Evolutionary conservation across 2,113 vertebrate species (phyloP).

Genomic region (Myotis davidii): DNA sequence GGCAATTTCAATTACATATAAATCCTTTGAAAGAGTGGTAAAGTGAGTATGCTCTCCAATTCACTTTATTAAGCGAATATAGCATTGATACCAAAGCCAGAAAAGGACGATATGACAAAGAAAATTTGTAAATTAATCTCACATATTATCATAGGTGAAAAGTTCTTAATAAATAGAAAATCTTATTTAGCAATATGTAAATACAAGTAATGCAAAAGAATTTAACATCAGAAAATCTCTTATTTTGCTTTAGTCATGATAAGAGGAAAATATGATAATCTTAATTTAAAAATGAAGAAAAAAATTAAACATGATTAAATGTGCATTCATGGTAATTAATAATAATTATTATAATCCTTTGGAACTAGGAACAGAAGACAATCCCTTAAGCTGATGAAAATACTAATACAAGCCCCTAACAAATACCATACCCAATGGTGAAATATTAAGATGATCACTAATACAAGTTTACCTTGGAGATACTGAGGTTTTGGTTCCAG

Average conservation of each 20-base stretch:
- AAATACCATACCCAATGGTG: too few relatives aligned
- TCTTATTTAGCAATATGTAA: not conserved
- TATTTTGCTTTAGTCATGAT: not conserved
- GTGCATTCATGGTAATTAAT: not conserved
- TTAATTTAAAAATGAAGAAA: constrained; percentile 33
- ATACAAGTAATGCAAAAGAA: not conserved
- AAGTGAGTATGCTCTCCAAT: not conserved
- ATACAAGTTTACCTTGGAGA: not conserved
- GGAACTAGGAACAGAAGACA: not conserved
- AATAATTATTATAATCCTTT: not conserved
- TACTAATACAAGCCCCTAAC: not conserved
- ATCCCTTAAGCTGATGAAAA: not conserved
- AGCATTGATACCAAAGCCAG: not conserved
- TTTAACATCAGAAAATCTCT: not conserved
- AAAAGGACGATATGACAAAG: not conserved
- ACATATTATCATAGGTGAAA: not conserved
- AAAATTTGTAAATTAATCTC: not conserved
- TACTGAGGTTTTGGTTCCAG: not conserved
- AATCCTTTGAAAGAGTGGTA: not conserved
- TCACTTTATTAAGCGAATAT: not conserved
- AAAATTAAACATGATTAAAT: not conserved
- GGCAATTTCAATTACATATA: not conserved
- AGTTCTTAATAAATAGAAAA: not conserved
- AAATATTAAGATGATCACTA: not conserved
- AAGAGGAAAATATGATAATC: not conserved